Evolutionary conservation across 1,140 invertebrate genomes (phyloP), one percentile per base, ranked within the genome.

Genomic region (Rhyzopertha dominica): DNA sequence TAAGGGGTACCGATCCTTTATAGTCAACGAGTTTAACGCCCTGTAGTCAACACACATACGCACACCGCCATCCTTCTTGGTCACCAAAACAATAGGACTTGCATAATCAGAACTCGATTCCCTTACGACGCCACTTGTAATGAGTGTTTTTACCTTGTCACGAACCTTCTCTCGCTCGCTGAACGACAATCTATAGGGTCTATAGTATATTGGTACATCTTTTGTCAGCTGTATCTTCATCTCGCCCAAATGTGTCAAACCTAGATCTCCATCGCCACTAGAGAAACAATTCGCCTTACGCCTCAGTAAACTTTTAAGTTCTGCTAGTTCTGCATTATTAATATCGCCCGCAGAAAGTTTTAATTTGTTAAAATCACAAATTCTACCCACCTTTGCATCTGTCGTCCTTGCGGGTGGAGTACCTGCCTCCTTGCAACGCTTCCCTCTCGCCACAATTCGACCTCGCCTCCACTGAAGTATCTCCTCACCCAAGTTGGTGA

Each of bases 21-120:
- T 30, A 18, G 63, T 58, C 19, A 39, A 49, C 24, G 54, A 51
- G 47, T 77, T 78, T 2, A 77, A 32, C 25, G 41, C 32, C 7
- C 73, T 47, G 47, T 69, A 78, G 49, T 79, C 74, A 4, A 74
- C 50, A 58, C 73, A 79, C 7, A 77, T 61, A 24, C 75, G 30
- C 4, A 50, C 40, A 3, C n/a, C 1, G n/a, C 51, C 47, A 45
- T 47, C 24, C 46, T 70, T 71, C 49, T 78, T 78, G 16, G 49
- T 48, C 0, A 69, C 68, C 4, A 73, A 31, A 0, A 75, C 65
- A 0, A 74, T 54, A 10, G 67, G 69, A 16, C 65, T 65, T 3
- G 68, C 58, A 59, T 62, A 78, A 7, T 72, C 70, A 19, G 67
- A 68, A 9, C 13, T 12, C 20, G 61, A 66, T 8, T 19, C 38